Percentiles rank a stretch among this genome's conserved stretches.
These are phyloP conservation scores for Pangasius djambal DNA, from an alignment of 2,797 vertebrate species.

Conservation along the genomic window DNA sequence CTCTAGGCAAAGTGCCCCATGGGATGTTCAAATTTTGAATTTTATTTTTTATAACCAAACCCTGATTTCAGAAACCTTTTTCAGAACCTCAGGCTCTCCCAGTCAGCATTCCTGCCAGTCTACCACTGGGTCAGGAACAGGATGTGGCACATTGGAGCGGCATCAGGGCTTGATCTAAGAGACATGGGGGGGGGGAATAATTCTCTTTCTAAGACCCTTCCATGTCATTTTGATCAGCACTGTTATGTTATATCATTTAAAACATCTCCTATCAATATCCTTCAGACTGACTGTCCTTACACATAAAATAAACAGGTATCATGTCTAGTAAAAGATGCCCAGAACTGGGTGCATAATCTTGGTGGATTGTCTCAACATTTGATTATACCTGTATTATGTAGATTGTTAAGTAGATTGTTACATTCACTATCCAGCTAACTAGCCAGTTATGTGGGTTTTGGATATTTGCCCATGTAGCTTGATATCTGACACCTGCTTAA, in stretches of 20 bases:
- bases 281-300: neutral
- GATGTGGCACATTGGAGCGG: conserved; percentile 19
- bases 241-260: no score
- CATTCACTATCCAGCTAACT: neutral
- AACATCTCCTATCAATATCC: neutral
- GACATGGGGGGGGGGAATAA: neutral
- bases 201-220: neutral
- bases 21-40: neutral
- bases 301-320: neutral
- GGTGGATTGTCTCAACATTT: neutral
- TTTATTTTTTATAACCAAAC: neutral
- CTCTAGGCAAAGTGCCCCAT: neutral
- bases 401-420: neutral
- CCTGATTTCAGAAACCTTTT: neutral
- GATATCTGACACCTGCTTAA: neutral
- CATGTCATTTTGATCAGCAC: neutral
- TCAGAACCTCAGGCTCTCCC: conserved; percentile 23
- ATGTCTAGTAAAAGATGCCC: neutral
- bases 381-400: neutral
- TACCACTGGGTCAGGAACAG: conserved; percentile 46
- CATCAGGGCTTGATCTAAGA: conserved; percentile 14
- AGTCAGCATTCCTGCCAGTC: conserved; percentile 48
- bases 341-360: neutral
- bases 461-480: neutral
- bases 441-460: neutral